A percentile compares a stretch with the other conserved stretches of the same genome.
Conservation (phyloP, 1,140 invertebrate genomes). For the Philotrypesis tridentata region DNA sequence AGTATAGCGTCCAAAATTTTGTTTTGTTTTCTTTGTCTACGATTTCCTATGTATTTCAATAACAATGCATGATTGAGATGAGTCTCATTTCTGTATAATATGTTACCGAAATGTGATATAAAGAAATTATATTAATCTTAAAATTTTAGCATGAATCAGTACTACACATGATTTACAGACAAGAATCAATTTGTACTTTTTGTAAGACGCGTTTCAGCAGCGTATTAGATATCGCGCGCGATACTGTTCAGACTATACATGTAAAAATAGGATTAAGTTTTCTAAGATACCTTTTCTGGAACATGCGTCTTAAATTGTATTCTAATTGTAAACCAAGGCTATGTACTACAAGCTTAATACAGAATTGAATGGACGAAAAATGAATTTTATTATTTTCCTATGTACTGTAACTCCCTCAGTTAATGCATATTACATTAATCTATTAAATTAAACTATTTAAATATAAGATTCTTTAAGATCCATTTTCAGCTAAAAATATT, state of each 20-base stretch:
- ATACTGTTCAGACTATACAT: conserved; percentile 42
- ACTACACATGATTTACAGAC: conserved; percentile 10
- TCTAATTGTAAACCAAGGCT: conserved; percentile 36
- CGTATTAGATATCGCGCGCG: conserved; percentile 16
- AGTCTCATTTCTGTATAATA: conserved; percentile 38
- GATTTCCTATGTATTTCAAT: background rate
- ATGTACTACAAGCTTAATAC: conserved; percentile 46
- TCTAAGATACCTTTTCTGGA: conserved; percentile 45
- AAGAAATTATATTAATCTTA: conserved; percentile 32
- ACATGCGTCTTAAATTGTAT: conserved; percentile 44
- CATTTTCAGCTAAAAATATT: too few relatives aligned
- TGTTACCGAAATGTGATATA: conserved; percentile 47
- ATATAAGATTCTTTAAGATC: too few relatives aligned
- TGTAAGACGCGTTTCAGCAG: conserved; percentile 34
- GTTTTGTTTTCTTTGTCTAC: background rate
- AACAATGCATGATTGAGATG: background rate
- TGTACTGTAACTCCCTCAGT: background rate
- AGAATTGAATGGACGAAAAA: conserved; percentile 31
- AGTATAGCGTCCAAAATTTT: background rate
- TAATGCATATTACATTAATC: too few relatives aligned
- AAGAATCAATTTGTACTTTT: conserved; percentile 39
- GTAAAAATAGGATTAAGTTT: conserved; percentile 51
- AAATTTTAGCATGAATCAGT: conserved; percentile 23
- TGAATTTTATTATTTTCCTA: conserved; percentile 1
- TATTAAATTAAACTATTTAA: too few relatives aligned